These are phyloP conservation scores for Dryobota labecula DNA, from an alignment of 2,888 invertebrate species.

Conservation along the genomic window DNA sequence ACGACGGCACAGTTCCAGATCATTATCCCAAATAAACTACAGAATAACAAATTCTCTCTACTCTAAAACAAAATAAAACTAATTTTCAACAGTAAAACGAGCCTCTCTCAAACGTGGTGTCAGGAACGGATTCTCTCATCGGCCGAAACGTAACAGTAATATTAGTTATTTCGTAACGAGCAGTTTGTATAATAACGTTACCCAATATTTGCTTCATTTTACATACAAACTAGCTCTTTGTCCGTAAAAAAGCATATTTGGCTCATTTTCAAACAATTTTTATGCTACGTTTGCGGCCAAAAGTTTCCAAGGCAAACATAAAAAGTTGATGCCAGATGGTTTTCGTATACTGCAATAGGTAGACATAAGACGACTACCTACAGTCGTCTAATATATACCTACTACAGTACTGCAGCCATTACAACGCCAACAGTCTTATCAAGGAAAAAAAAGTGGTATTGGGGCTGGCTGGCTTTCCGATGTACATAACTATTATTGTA, in stretches of 20 bases:
- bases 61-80: not conserved
- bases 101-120: not conserved
- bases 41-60: not conserved
- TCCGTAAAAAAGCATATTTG: slow-evolving; percentile 53
- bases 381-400: not conserved
- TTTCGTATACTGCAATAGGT: not conserved
- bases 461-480: too few relatives aligned
- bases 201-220: slow-evolving; percentile 37
- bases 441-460: too few relatives aligned
- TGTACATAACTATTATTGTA: too few relatives aligned
- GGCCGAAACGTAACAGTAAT: slow-evolving; percentile 33
- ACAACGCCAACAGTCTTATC: not conserved
- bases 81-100: not conserved
- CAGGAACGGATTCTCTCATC: too few relatives aligned
- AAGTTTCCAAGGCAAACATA: slow-evolving; percentile 16
- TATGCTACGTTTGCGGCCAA: slow-evolving; percentile 40
- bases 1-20: not conserved
- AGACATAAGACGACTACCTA: not conserved
- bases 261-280: slow-evolving; percentile 55
- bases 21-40: not conserved
- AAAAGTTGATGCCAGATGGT: slow-evolving; percentile 15
- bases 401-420: not conserved
- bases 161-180: slow-evolving; percentile 50
- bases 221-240: slow-evolving; percentile 23
- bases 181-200: slow-evolving; percentile 34